Evolutionary conservation across 2,797 vertebrate genomes (phyloP).

Genomic region (Nannoperca australis): DNA sequence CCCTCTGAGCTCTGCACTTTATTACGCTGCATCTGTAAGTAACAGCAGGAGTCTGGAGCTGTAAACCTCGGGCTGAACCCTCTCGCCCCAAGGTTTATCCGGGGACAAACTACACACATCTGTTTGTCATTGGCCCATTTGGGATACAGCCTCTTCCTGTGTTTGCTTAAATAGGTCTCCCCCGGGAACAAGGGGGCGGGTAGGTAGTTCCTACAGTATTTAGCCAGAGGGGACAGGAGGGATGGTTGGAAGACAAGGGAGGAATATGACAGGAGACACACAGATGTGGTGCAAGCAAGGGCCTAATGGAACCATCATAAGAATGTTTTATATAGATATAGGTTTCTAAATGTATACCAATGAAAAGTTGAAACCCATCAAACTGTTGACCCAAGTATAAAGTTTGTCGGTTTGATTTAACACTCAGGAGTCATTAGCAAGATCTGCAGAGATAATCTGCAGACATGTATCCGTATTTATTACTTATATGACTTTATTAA

Average conservation of each 20-base stretch:
- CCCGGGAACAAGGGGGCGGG: conserved; percentile 40
- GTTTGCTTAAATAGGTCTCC: conserved; percentile 75
- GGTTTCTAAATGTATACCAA: not conserved
- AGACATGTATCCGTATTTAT: not conserved
- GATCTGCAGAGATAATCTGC: not conserved
- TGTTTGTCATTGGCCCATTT: conserved; percentile 68
- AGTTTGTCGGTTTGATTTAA: not conserved
- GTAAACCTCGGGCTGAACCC: conserved; percentile 60
- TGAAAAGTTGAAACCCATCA: not conserved
- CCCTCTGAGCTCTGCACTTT: conserved; percentile 44
- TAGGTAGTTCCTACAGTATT: conserved; percentile 52
- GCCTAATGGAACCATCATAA: conserved; percentile 2
- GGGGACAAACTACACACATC: conserved; percentile 65
- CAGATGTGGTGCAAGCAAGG: conserved; percentile 23
- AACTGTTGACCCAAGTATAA: not conserved
- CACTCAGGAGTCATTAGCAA: not conserved
- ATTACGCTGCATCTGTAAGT: conserved; percentile 57
- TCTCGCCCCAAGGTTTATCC: conserved; percentile 42
- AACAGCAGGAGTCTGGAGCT: conserved; percentile 36
- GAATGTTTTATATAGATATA: not conserved
- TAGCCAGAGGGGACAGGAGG: conserved; percentile 40
- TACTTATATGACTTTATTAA: not conserved
- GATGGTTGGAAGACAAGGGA: conserved; percentile 11
- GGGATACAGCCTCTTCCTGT: conserved; percentile 71
- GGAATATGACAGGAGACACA: conserved; percentile 24